phyloP scores from a whole-genome alignment of 1,140 invertebrate species.

The Euwallacea fornicatus region DNA sequence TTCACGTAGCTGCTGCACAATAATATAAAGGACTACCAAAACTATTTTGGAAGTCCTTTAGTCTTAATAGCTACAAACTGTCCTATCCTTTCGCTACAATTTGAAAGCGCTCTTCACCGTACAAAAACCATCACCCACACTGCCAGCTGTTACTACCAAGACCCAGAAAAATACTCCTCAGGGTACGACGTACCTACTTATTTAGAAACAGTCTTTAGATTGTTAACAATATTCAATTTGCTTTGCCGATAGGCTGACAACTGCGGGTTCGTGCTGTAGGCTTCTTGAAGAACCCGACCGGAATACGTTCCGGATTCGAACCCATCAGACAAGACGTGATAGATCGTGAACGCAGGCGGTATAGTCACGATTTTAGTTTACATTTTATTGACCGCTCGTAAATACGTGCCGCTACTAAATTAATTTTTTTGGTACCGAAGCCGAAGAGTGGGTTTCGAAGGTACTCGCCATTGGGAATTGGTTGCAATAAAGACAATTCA shows the following conservation, averaged over 20 bases:
- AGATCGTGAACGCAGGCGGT: conserved; percentile 17
- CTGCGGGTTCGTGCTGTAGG: conserved; percentile 11
- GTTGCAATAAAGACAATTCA: too few species aligned
- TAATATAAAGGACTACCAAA: too few species aligned
- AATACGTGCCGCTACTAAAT: background rate
- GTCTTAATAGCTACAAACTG: too few species aligned
- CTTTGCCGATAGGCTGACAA: conserved; percentile 21
- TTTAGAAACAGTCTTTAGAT: conserved; percentile 13
- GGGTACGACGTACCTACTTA: conserved; percentile 11
- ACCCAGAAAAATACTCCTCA: background rate
- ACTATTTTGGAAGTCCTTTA: too few species aligned
- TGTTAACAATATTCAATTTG: conserved; percentile 22
- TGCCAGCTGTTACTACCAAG: too few species aligned
- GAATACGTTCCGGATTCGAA: conserved; percentile 21
- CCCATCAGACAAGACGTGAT: conserved; percentile 14
- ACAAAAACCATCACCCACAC: too few species aligned
- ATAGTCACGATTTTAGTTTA: conserved; percentile 23
- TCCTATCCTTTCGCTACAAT: too few species aligned
- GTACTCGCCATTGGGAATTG: too few species aligned
- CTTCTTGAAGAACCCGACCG: conserved; percentile 6
- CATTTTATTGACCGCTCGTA: conserved; percentile 18
- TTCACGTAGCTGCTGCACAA: too few species aligned
- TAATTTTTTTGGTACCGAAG: background rate
- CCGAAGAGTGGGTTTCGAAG: too few species aligned
- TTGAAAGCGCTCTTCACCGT: too few species aligned